phyloP scores from a whole-genome alignment of 2,797 vertebrate genomes.

The Taeniopygia guttata region DNA sequence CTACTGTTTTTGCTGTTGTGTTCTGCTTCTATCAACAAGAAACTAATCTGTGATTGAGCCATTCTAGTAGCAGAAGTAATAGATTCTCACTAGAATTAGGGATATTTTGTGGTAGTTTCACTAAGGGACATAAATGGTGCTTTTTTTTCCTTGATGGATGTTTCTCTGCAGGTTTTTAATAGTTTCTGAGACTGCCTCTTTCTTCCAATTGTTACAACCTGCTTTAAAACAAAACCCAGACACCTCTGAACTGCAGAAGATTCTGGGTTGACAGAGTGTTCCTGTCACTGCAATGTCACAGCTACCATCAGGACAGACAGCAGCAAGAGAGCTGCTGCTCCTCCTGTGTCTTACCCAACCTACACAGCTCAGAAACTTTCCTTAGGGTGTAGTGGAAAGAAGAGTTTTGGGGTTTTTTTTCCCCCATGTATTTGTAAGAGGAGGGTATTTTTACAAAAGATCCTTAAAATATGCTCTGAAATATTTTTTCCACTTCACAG shows the following conservation, averaged over 20 bases:
- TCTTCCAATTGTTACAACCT: background rate
- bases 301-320: background rate
- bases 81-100: background rate
- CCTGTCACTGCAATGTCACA: background rate
- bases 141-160: background rate
- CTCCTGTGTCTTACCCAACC: background rate
- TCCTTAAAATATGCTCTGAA: background rate
- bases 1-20: background rate
- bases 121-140: background rate
- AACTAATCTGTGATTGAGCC: background rate
- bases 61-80: background rate
- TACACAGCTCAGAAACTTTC: background rate
- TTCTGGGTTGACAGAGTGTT: background rate
- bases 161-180: background rate
- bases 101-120: background rate
- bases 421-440: background rate
- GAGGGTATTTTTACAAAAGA: background rate
- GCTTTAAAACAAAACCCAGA: background rate
- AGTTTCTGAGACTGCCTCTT: background rate
- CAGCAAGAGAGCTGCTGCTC: background rate
- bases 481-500: background rate
- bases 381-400: background rate
- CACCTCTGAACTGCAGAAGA: background rate
- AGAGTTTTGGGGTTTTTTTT: background rate
- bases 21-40: background rate